Evolutionary conservation across 2,797 vertebrate genomes (phyloP).

Genomic region (Poecilia gillii): DNA sequence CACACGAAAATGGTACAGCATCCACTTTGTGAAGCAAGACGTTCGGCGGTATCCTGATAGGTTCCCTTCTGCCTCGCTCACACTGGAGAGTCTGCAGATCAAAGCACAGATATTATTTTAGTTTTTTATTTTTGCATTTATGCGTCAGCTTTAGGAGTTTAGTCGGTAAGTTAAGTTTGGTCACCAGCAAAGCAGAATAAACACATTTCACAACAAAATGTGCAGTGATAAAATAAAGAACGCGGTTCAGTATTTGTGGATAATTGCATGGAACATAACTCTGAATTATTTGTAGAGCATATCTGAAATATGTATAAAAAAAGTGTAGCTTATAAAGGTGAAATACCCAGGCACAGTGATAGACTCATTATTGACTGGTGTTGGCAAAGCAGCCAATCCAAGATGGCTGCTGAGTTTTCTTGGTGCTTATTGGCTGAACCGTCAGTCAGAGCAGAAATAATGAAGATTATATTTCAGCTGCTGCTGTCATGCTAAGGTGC

Average conservation of each 20-base stretch:
- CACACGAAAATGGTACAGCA: conserved; percentile 15
- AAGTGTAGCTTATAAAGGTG: neutral
- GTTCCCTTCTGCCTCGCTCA: conserved; percentile 5
- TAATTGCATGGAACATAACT: neutral
- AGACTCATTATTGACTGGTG: neutral
- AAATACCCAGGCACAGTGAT: neutral
- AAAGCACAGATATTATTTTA: neutral
- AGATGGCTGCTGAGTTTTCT: neutral
- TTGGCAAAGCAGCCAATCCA: neutral
- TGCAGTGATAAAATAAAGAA: neutral
- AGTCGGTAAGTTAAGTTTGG: neutral
- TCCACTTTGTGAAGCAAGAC: conserved; percentile 23
- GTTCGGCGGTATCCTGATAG: neutral
- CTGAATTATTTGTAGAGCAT: neutral
- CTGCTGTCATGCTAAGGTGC: neutral
- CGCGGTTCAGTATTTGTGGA: neutral
- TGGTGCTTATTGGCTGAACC: neutral
- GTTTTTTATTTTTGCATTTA: neutral
- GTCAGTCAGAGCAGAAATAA: neutral
- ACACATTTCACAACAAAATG: neutral
- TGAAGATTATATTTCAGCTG: neutral
- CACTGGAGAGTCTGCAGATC: conserved; percentile 35
- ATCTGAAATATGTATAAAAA: neutral
- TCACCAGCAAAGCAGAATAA: neutral
- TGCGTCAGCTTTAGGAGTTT: neutral